Base-by-base conservation (phyloP, 2,113 vertebrate species). In the Dicrurus megarhynchus region DNA sequence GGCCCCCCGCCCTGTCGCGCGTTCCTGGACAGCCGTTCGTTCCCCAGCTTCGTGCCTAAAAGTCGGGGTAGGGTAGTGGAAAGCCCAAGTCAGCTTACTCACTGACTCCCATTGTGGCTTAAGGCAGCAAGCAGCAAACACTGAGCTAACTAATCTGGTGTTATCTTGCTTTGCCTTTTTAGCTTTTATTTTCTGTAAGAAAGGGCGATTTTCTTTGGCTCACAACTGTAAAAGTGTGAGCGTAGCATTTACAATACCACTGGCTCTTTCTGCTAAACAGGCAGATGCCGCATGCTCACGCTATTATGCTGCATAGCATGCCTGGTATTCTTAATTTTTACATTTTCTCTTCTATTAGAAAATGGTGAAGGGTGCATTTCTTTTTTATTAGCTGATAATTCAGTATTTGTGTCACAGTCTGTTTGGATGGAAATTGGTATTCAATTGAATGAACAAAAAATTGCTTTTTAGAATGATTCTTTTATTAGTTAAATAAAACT, bases 401-500 rank as follows among this genome's bases (percentile, higher is more conserved):
- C 94, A 93, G 85, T 94, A 91, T 96, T 95, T 94, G 88, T 95
- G 92, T 93, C 82, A 24, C 60, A 90, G 70, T 30, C 95, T 93
- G 50, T 93, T 83, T 83, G 78, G 85, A 85, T 76, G 82, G 78
- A 87, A 97, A 95, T 83, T 73, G 90, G 82, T 93, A 96, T 90
- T 96, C 95, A 95, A 88, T 19, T 83, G 78, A 93, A 83, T 57
- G 95, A 93, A 85, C 82, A 93, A 92, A 92, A 95, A 96, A 93
- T 87, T 95, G 92, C 95, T 53, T 94, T 95, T 94, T 79, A 90
- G 82, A 96, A 91, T 73, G 44, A 76, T 75, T 79, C 87, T 93
- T 94, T 90, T 94, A 93, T 96, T 94, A 93, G 92, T 96, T 97
- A 96, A 97, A 90, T 93, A 97, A 95, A 95, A 82, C 92, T 90